A percentile compares a stretch with the other conserved stretches of the same genome.
These are phyloP conservation scores for Phainopepla nitens DNA, from an alignment of 2,113 vertebrate genomes.

Conservation along the genomic window DNA sequence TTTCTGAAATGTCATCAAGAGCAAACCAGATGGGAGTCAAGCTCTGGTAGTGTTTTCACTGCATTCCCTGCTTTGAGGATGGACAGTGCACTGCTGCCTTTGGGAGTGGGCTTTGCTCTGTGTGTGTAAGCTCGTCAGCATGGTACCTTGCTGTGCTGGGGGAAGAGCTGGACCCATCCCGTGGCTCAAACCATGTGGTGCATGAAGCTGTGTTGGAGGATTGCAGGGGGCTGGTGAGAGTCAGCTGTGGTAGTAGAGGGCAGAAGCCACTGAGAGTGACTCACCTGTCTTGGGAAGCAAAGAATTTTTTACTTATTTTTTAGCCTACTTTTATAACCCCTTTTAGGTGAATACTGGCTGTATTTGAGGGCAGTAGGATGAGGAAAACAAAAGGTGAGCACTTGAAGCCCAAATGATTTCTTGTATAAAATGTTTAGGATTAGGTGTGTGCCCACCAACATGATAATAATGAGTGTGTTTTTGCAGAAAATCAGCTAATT, in stretches of 20 bases:
- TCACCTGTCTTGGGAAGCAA: not conserved
- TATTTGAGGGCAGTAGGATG: not conserved
- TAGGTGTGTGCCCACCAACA: fast-evolving
- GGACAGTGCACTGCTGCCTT: fast-evolving
- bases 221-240: not conserved
- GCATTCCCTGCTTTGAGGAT: fast-evolving
- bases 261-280: not conserved
- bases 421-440: not conserved
- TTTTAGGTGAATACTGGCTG: not conserved
- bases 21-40: not conserved
- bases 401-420: not conserved
- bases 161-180: not conserved
- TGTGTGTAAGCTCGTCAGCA: fast-evolving
- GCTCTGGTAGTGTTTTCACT: not conserved
- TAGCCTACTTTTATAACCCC: not conserved
- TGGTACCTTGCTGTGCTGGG: not conserved
- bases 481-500: not conserved
- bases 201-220: not conserved
- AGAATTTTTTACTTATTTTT: not conserved
- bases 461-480: not conserved
- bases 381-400: not conserved
- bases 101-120: fast-evolving
- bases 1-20: not conserved
- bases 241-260: not conserved
- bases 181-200: fast-evolving